Conservation (phyloP, 2,113 vertebrate species). For the Globicephala melas region DNA sequence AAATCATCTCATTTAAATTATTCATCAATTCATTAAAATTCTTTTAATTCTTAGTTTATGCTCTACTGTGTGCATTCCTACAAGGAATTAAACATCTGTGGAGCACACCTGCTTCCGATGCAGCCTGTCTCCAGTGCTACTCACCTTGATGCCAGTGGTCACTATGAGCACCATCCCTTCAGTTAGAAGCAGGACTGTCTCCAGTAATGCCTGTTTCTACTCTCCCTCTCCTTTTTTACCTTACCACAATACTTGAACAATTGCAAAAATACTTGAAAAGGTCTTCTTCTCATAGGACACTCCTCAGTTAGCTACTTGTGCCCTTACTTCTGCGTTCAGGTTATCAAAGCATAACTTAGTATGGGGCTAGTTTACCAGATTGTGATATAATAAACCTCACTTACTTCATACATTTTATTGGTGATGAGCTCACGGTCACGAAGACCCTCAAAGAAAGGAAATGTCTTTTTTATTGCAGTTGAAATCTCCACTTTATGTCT, state of each 20-base stretch:
- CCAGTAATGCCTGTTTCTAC: not conserved
- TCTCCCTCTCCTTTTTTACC: not conserved
- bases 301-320: not conserved
- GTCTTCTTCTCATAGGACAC: not conserved
- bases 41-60: not conserved
- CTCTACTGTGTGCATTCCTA: not conserved
- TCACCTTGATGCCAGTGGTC: not conserved
- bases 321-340: not conserved
- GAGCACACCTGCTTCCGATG: not conserved
- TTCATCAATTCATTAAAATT: not conserved
- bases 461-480: slow-evolving; percentile 21
- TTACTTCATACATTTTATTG: slow-evolving; percentile 46
- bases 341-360: not conserved
- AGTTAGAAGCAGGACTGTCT: not conserved
- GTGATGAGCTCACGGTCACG: slow-evolving; percentile 58
- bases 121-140: not conserved
- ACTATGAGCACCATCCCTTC: rapidly evolving
- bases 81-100: not conserved
- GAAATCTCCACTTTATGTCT: slow-evolving; percentile 46
- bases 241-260: not conserved
- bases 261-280: not conserved
- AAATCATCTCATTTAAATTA: not conserved
- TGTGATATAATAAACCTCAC: slow-evolving; percentile 1
- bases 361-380: not conserved
- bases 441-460: slow-evolving; percentile 64